Evolutionary conservation across 2,113 vertebrate genomes (phyloP), one percentile per base, ranked within the genome.

Genomic region (Halichoeres trimaculatus): DNA sequence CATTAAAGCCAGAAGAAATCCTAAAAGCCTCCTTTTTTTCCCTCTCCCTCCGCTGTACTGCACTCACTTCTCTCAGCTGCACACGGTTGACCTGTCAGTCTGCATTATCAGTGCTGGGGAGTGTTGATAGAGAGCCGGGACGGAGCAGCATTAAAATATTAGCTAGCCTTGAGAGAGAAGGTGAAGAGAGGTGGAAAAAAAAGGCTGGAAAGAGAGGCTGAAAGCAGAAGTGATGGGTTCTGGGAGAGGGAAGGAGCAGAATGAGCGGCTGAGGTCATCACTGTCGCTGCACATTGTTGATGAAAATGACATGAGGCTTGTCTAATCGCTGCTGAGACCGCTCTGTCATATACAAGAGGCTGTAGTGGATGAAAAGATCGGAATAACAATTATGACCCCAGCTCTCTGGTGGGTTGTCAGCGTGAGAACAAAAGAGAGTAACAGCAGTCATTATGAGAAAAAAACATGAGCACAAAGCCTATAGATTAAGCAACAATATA

Each of bases 1-100:
- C 78, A 78, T 78, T 79, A 75, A 85, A 83, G 78, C 72, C 75
- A 59, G 63, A 45, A 72, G 60, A 78, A 83, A 78, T 70, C 58
- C 51, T 71, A 60, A 74, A 80, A 67, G 65, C 36, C 48, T 80
- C 51, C 19, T 48, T 69, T 65, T n/a, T 72, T 52, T n/a, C 4
- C 5, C 38, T 53, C 60, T 66, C n/a, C 58, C 59, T 66, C 50
- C 26, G 14, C 69, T 54, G 70, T 38, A 52, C 66, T 52, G 57
- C 74, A 72, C 78, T 64, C 65, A 19, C 52, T 35, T 83, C 72
- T 80, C 62, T 59, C 67, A 45, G 78, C 72, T 50, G 82, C 74
- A 69, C 70, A 70, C n/a, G 34, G 75, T 48, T 76, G 76, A 90
- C 66, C 88, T 73, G 88, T 81, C 87, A 83, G 58, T 89, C 86